A percentile compares a stretch with the other conserved stretches of the same genome.
Conservation (phyloP, 2,797 vertebrate species). For the Setipinna tenuifilis region DNA sequence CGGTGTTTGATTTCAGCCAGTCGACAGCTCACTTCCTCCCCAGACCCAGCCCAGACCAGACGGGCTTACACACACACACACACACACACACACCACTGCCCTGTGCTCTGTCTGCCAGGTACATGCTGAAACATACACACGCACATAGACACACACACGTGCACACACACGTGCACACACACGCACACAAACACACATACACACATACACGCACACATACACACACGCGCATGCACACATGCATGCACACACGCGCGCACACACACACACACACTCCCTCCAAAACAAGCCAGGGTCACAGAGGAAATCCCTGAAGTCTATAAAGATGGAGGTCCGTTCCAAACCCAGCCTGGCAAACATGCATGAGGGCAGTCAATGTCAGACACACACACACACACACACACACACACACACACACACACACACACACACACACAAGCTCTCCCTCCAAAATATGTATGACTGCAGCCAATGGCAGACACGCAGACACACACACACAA, state of each 20-base stretch:
- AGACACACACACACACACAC: no score
- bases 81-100: not conserved
- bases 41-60: not conserved
- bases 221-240: no score
- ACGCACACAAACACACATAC: no score
- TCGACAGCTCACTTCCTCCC: not conserved
- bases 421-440: no score
- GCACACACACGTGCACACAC: not conserved
- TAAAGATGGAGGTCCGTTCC: not conserved
- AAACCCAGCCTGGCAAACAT: no score
- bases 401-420: no score
- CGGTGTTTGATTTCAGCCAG: conserved; percentile 3
- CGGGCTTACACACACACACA: not conserved
- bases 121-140: not conserved
- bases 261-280: not conserved
- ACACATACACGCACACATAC: no score
- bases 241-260: not conserved
- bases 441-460: no score
- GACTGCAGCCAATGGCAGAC: no score
- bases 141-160: not conserved
- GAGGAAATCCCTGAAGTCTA: not conserved
- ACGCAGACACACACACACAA: no score
- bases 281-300: not conserved
- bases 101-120: not conserved
- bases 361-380: no score